These are phyloP conservation scores for Malurus cyaneus DNA, from an alignment of 2,113 vertebrate species.

Conservation along the genomic window DNA sequence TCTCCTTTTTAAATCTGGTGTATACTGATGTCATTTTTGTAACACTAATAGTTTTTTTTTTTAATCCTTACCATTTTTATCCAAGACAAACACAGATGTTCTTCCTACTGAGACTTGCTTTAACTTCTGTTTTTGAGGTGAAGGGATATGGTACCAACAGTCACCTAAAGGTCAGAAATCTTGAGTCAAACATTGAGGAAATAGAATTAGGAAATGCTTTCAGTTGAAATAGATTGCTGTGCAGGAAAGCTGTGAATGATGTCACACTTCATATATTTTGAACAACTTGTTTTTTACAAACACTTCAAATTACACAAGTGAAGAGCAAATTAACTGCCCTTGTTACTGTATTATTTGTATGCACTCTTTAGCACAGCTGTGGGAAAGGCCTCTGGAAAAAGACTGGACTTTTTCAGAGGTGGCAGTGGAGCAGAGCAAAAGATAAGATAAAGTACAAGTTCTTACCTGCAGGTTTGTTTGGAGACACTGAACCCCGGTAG, in stretches of 20 bases:
- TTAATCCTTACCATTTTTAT: constrained; percentile 85
- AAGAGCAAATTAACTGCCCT: background rate
- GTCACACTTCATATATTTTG: background rate
- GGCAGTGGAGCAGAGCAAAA: background rate
- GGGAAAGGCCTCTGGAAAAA: background rate
- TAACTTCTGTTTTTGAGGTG: constrained; percentile 89
- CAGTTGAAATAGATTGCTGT: background rate
- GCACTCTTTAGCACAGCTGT: background rate
- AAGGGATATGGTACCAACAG: constrained; percentile 94
- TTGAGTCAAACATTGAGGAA: background rate
- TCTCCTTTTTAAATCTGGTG: background rate
- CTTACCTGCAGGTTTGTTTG: constrained; percentile 87
- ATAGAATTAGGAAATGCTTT: background rate
- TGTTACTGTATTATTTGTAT: background rate
- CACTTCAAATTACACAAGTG: background rate
- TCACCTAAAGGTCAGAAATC: constrained; percentile 78
- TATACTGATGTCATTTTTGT: background rate
- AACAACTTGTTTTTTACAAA: background rate
- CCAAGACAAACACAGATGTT: constrained; percentile 86
- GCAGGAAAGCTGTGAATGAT: background rate
- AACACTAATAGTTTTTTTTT: background rate
- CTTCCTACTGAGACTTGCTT: constrained; percentile 92
- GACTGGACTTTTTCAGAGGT: background rate
- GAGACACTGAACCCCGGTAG: constrained; percentile 89
- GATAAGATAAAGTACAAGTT: background rate